These are phyloP conservation scores for Thripadectes ignobilis DNA, from an alignment of 2,797 vertebrate genomes.

Conservation along the genomic window DNA sequence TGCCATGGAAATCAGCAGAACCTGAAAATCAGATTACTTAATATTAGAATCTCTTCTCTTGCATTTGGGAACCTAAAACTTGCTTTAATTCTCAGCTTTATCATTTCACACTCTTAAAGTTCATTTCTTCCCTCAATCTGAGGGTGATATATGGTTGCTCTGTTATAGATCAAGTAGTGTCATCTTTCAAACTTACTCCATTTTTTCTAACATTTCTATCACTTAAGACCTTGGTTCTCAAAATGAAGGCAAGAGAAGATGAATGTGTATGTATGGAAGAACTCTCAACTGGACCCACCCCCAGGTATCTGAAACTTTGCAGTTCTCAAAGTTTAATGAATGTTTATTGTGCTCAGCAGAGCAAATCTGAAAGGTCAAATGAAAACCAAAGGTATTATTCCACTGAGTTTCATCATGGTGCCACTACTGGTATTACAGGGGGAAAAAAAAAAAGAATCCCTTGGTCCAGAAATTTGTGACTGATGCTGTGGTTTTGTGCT, in stretches of 20 bases:
- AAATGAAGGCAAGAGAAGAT: conserved; percentile 35
- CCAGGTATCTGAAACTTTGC: background rate
- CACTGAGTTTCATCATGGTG: background rate
- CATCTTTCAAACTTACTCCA: conserved; percentile 42
- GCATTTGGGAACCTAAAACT: background rate
- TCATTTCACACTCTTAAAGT: conserved; percentile 21
- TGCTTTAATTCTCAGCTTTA: conserved; percentile 32
- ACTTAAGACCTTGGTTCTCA: conserved; percentile 23
- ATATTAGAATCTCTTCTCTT: background rate
- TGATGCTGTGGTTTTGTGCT: background rate
- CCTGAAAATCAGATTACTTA: background rate
- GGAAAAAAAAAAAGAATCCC: background rate
- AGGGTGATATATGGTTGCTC: conserved; percentile 47
- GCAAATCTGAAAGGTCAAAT: conserved; percentile 32
- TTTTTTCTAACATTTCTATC: conserved; percentile 33
- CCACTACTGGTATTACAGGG: background rate
- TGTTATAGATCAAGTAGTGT: conserved; percentile 11
- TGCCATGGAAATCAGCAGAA: background rate
- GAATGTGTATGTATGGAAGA: conserved; percentile 19
- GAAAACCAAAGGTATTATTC: background rate
- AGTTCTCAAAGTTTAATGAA: conserved; percentile 40
- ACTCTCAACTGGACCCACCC: background rate
- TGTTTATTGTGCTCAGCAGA: conserved; percentile 5
- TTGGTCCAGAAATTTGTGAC: background rate
- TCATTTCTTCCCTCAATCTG: conserved; percentile 14